A percentile compares a stretch with the other conserved stretches of the same genome.
phyloP scores from a whole-genome alignment of 23 tunicate genomes.

The Ciona savignyi region DNA sequence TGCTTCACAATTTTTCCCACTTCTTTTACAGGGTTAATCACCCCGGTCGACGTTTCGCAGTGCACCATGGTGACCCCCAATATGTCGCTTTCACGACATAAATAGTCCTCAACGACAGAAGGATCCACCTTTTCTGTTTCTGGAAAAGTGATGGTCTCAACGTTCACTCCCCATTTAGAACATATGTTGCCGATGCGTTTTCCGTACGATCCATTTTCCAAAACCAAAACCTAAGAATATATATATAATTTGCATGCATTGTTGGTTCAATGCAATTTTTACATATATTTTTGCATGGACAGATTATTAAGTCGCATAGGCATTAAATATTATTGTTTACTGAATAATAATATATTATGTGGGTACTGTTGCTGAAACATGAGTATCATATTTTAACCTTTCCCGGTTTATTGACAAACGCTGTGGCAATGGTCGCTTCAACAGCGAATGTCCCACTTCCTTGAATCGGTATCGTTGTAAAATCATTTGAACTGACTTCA shows the following conservation, averaged over 20 bases:
- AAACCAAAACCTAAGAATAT: conserved; percentile 40
- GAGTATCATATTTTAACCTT: conserved; percentile 21
- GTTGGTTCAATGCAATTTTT: too few relatives aligned
- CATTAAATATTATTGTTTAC: too few relatives aligned
- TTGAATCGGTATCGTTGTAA: conserved; percentile 12
- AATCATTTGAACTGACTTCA: conserved; percentile 4
- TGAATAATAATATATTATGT: too few relatives aligned
- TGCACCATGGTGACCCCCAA: conserved; percentile 28
- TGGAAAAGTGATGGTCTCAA: conserved; percentile 14
- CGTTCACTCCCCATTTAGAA: conserved; percentile 1
- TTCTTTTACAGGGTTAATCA: conserved; percentile 39
- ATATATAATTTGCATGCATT: too few relatives aligned
- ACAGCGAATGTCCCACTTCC: conserved; percentile 34
- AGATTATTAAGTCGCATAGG: too few relatives aligned
- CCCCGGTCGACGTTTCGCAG: conserved; percentile 59
- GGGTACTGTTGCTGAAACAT: too few relatives aligned
- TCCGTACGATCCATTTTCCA: conserved; percentile 60
- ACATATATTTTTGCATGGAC: too few relatives aligned
- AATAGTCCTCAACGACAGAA: neutral
- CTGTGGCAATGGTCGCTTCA: conserved; percentile 10
- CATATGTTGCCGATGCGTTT: conserved; percentile 26
- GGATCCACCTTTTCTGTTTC: neutral
- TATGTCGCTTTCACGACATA: conserved; percentile 4
- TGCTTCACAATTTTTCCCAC: conserved; percentile 30
- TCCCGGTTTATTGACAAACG: neutral